These are phyloP conservation scores for Ptychadena robeensis DNA, from an alignment of 2,797 vertebrate genomes.

Conservation along the genomic window DNA sequence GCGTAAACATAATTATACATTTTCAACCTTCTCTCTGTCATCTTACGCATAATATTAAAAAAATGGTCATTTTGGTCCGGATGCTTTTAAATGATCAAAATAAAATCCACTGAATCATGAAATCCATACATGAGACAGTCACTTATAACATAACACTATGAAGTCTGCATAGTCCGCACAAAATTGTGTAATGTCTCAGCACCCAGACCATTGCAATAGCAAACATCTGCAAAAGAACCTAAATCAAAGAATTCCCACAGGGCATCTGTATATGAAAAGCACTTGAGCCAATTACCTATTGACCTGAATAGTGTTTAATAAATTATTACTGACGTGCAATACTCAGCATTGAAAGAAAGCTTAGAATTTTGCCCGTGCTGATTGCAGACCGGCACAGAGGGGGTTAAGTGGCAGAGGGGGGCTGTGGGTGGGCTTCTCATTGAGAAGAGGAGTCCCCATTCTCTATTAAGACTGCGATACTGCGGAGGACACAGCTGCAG, in stretches of 20 bases:
- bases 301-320: conserved; percentile 1
- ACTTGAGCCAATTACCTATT: conserved; percentile 17
- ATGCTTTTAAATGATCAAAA: too few species aligned
- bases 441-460: conserved; percentile 39
- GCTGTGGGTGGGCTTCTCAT: conserved; percentile 27
- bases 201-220: too few species aligned
- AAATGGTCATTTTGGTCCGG: too few species aligned
- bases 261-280: not conserved
- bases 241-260: not conserved
- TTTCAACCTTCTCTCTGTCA: too few species aligned
- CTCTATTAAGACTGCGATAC: conserved; percentile 31
- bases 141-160: too few species aligned
- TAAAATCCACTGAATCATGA: too few species aligned
- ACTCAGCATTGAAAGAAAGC: not conserved
- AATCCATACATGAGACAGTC: too few species aligned
- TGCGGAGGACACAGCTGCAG: not conserved
- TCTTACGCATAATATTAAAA: too few species aligned
- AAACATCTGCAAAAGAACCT: not conserved
- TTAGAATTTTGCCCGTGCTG: not conserved
- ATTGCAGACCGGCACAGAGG: not conserved
- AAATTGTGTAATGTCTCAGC: too few species aligned
- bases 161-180: too few species aligned
- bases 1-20: too few species aligned
- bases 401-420: conserved; percentile 22
- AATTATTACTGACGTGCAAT: not conserved